A percentile compares a stretch with the other conserved stretches of the same genome.
Conservation (phyloP, 1,140 invertebrate genomes). For the Chionoecetes opilio region DNA sequence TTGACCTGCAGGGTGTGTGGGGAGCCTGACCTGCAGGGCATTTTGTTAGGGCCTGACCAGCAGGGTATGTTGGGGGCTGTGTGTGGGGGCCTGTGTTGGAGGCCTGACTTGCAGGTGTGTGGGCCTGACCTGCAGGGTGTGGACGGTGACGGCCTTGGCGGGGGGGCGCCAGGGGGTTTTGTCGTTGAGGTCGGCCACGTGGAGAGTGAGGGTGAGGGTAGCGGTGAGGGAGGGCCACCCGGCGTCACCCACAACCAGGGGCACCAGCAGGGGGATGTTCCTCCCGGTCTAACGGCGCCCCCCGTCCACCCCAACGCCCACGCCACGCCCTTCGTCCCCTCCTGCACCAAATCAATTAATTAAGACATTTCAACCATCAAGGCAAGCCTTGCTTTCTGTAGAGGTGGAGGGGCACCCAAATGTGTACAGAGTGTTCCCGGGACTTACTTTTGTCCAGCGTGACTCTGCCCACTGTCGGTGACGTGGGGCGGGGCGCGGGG, state of each 20-base stretch:
- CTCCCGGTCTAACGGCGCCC: constrained; percentile 58
- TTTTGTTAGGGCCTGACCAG: no score
- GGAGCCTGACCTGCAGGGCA: no score
- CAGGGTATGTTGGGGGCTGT: no score
- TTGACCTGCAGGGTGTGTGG: constrained; percentile 56
- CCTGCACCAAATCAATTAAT: constrained; percentile 23
- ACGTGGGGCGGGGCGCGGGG: constrained; percentile 59
- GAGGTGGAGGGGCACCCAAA: no score
- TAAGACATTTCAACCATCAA: background rate
- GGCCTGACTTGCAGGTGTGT: background rate
- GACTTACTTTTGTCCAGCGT: constrained; percentile 63
- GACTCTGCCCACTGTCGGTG: constrained; percentile 41
- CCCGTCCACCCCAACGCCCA: constrained; percentile 58
- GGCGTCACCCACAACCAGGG: constrained; percentile 60
- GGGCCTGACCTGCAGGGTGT: constrained; percentile 55
- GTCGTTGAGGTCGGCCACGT: constrained; percentile 62
- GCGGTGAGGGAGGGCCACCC: constrained; percentile 51
- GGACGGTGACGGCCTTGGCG: constrained; percentile 60
- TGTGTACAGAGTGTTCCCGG: background rate
- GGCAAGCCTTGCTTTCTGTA: background rate
- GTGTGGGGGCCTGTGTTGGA: no score
- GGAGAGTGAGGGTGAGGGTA: constrained; percentile 58
- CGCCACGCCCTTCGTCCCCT: constrained; percentile 64
- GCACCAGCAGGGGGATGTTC: constrained; percentile 61
- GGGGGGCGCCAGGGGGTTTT: constrained; percentile 59